Conservation (phyloP, 2,113 vertebrate genomes). For the Rafetus swinhoei region DNA sequence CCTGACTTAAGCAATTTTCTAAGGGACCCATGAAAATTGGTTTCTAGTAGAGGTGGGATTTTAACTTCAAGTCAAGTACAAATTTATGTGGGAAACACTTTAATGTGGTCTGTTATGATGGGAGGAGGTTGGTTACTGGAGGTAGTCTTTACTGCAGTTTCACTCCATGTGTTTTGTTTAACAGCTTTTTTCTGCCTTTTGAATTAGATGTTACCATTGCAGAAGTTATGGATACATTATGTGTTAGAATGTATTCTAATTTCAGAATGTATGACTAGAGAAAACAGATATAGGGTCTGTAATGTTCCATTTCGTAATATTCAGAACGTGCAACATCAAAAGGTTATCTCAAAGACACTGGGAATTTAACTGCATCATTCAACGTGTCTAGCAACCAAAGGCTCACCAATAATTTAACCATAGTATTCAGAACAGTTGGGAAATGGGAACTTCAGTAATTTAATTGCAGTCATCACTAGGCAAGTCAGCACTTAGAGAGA, state of each 20-base stretch:
- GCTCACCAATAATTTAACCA: constrained; percentile 12
- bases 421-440: background rate
- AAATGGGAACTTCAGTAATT: constrained; percentile 51
- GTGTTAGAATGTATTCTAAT: background rate
- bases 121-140: background rate
- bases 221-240: background rate
- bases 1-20: background rate
- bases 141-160: background rate
- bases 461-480: constrained; percentile 51
- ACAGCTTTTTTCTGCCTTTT: background rate
- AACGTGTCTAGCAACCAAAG: background rate
- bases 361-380: background rate
- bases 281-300: background rate
- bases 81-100: background rate
- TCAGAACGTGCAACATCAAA: constrained; percentile 15
- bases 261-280: background rate
- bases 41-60: background rate
- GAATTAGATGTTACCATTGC: background rate
- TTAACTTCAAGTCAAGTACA: background rate
- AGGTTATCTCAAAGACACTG: background rate
- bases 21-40: background rate
- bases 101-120: background rate
- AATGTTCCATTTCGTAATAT: constrained; percentile 4
- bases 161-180: background rate
- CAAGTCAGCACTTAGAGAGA: constrained; percentile 39